Evolutionary conservation across 2,797 vertebrate genomes (phyloP), one percentile per base, ranked within the genome.

Genomic region (Vultur gryphus): DNA sequence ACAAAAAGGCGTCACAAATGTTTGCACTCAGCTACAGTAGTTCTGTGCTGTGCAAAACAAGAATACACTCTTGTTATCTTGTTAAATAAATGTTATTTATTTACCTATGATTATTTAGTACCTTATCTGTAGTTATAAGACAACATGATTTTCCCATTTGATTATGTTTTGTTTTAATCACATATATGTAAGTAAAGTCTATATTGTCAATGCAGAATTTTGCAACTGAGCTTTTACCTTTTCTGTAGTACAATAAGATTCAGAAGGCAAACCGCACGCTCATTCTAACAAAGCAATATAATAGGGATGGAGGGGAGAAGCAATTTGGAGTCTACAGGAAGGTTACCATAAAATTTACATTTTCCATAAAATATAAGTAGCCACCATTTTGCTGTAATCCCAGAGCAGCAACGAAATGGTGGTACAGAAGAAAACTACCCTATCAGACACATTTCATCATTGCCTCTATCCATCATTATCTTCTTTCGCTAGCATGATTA

Each of bases 381-480:
- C 96, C 97, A 97, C 97, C 97, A 98, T 98, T 98, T 98, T 97
- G 91, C 96, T 97, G 84, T 96, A 97, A 97, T 97, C 97, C 97
- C 96, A 97, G 87, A 96, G 94, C 97, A 97, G 95, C 93, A 95
- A 95, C 89, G 96, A 98, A 98, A 98, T 97, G 97, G 97, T 97
- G 95, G 95, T 96, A 87, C 20, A 91, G 94, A 87, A 85, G 71
- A 93, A 96, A 98, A 96, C 94, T 88, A 72, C 77, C 80, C 83
- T 94, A 95, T 94, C 95, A 97, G 93, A 94, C 95, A 97, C 88
- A 94, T 96, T 97, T 97, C 90, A 95, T 97, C 97, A 97, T 84
- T 91, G 87, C 94, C 89, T 93, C 94, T 97, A 95, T 96, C 94
- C 93, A 95, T 97, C 90, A 94, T 93, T 89, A 96, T 92, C 96